Evolutionary conservation across 2,113 vertebrate species (phyloP), one percentile per base, ranked within the genome.

Genomic region (Mugil cephalus): DNA sequence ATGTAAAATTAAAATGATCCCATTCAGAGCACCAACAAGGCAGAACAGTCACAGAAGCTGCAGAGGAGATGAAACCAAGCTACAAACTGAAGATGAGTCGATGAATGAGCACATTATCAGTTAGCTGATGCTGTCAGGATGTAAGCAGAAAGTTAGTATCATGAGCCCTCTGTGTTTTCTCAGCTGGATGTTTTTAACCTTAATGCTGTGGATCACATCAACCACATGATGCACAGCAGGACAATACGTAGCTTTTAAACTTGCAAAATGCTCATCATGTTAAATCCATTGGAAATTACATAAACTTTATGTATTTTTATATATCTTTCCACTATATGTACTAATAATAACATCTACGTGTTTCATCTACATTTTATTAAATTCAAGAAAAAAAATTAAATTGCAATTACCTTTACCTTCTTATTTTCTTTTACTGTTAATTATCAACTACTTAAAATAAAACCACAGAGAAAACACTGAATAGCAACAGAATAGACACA

Each of bases 51-150:
- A 60, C 59, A 21, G 19, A 13, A 60, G 21, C 14, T 6, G 50
- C 45, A 56, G 43, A 56, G 4, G 38, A 45, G 46, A 39, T 39
- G 53, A 51, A 39, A 1, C 6, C n/a, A n/a, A n/a, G n/a, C n/a
- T n/a, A n/a, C n/a, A 11, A 12, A 56, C 9, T 13, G 36, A 50
- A 56, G 21, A 21, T 45, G 19, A 74, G 45, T 19, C 19, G n/a
- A 6, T 36, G 46, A 52, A 70, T 43, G 46, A 43, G 40, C 30
- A 82, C 52, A 64, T 42, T 63, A 0, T 59, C 7, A 11, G 58
- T 84, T 61, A 66, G 69, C 53, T 17, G 60, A 64, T 30, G 80
- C 35, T 64, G 36, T 13, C 59, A 79, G 38, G 65, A 56, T 59
- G 75, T 8, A 59, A 76, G 53, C 56, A 79, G 61, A 21, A 10